Conservation (phyloP, 2,113 vertebrate genomes). For the Serilophus lunatus region DNA sequence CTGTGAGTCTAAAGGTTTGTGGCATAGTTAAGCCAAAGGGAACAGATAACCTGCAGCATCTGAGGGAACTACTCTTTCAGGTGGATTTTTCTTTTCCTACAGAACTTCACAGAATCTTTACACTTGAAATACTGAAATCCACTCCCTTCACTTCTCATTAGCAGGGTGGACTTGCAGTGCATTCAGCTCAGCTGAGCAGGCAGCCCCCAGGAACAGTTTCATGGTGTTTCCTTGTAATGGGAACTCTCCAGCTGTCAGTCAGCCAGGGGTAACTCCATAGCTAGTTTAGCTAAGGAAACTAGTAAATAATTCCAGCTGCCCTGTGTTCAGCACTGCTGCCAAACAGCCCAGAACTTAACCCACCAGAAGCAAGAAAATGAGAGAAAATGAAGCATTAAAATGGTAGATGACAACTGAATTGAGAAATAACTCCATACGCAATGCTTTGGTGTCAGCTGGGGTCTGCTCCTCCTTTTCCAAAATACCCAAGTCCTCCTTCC, state of each 20-base stretch:
- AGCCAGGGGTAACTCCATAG: background rate
- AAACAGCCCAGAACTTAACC: background rate
- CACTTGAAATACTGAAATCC: background rate
- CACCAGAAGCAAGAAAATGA: background rate
- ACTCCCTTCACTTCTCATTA: background rate
- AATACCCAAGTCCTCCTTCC: fast-evolving
- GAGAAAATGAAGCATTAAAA: background rate
- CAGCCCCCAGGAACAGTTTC: background rate
- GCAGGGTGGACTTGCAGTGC: background rate
- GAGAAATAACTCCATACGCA: background rate
- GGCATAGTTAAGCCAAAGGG: background rate
- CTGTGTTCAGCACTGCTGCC: background rate
- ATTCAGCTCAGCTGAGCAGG: background rate
- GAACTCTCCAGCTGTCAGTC: background rate
- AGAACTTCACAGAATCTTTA: background rate
- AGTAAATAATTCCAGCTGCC: background rate
- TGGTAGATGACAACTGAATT: background rate
- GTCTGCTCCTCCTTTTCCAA: background rate
- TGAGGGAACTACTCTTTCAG: background rate
- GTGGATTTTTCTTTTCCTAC: background rate
- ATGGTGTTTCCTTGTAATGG: background rate
- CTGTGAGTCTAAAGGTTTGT: background rate
- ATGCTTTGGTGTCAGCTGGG: background rate
- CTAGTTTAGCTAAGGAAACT: background rate
- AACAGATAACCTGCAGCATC: background rate